These are phyloP conservation scores for Sitta carolinensis DNA, from an alignment of 2,797 vertebrate species.

Conservation along the genomic window DNA sequence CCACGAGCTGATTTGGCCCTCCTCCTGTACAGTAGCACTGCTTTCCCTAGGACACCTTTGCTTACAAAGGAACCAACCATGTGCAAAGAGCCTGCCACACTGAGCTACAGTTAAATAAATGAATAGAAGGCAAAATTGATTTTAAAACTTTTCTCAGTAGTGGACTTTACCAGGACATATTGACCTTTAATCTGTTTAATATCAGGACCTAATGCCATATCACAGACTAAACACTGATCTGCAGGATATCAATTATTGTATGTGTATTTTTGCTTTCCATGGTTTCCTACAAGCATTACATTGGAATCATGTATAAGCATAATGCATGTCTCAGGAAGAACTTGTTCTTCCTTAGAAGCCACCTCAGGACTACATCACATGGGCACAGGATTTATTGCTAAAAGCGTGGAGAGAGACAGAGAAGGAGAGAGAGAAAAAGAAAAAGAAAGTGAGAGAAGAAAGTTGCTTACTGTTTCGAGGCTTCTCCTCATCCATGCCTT, in stretches of 20 bases:
- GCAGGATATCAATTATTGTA: not conserved
- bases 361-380: not conserved
- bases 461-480: constrained; percentile 92
- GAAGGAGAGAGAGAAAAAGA: not conserved
- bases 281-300: not conserved
- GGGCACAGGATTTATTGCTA: not conserved
- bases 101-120: not conserved
- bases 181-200: not conserved
- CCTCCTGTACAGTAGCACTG: not conserved
- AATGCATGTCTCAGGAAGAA: not conserved
- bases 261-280: not conserved
- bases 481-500: constrained; percentile 95
- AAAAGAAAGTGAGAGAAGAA: not conserved
- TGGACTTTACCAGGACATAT: not conserved
- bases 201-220: not conserved
- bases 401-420: not conserved
- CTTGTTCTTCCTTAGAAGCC: not conserved
- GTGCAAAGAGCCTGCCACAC: not conserved
- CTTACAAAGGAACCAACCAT: not conserved
- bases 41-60: not conserved
- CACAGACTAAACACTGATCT: not conserved
- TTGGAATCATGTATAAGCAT: not conserved
- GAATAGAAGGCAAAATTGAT: not conserved
- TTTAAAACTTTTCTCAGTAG: not conserved
- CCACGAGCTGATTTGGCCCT: not conserved